Base-by-base conservation (phyloP, 2,113 vertebrate genomes). In the Cochlearius cochlearius region DNA sequence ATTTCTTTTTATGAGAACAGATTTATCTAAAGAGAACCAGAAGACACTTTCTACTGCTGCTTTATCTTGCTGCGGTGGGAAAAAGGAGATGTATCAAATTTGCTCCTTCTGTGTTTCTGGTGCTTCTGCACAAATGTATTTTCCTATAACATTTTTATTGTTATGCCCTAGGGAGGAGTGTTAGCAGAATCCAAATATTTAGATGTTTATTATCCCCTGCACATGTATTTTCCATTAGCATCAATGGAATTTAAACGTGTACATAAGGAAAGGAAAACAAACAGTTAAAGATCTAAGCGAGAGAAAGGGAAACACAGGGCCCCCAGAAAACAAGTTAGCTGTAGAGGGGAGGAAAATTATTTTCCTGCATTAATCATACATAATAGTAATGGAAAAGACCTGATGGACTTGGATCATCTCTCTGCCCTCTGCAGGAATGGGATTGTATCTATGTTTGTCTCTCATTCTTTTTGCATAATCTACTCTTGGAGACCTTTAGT, bases 101-200 rank as follows among this genome's bases (percentile, higher is more conserved):
- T 64, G 16, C 3, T 88, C 29, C 16, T 83, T 88, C 52, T 67
- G 18, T 86, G 30, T 30, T 95, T 88, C 66, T 85, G 30, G 7
- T 84, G 49, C n/a, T 87, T 78, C 76, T 41, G 20, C 10, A 87
- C 36, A 58, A 89, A 58, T 47, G 6, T 21, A 60, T 92, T 88
- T 94, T 66, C 64, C 58, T 95, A 73, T 67, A 95, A 91, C 3
- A 22, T 55, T 94, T 95, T 92, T 85, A 79, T 53, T 88, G 15
- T 56, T 78, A 21, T 79, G 76, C 36, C 53, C 53, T 58, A 72
- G 45, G 77, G n/a, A 89, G 5, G 11, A 78, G 39, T 50, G 20
- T 50, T 92, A 91, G 15, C 12, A 81, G 73, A 95, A 87, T 67
- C 38, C n/a, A 92, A 85, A 92, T 94, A 90, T 91, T 94, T 82